Percentiles rank a stretch among this genome's conserved stretches.
These are phyloP conservation scores for Cancer borealis DNA, from an alignment of 2,888 invertebrate genomes.

Conservation along the genomic window DNA sequence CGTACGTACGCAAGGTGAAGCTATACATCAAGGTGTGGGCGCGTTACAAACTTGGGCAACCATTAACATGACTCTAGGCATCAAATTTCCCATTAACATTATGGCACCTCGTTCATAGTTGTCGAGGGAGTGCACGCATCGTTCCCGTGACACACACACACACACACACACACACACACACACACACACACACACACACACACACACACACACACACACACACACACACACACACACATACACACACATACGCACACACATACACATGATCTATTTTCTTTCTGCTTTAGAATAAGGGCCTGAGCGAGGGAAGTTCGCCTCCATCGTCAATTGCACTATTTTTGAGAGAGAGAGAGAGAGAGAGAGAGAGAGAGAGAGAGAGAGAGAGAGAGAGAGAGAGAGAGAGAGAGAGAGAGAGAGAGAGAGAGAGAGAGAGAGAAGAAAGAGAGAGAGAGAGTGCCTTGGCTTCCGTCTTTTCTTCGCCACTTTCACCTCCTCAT, in stretches of 20 bases:
- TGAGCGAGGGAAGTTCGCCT: background rate
- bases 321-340: background rate
- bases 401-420: too few relatives aligned
- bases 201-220: constrained; percentile 50
- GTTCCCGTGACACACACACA: background rate
- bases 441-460: background rate
- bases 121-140: constrained; percentile 27
- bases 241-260: constrained; percentile 49
- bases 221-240: constrained; percentile 48
- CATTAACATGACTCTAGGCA: constrained; percentile 45
- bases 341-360: background rate
- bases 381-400: too few relatives aligned
- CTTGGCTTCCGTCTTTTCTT: background rate
- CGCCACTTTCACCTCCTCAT: background rate
- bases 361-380: too few relatives aligned
- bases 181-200: constrained; percentile 17
- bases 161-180: constrained; percentile 1
- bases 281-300: background rate
- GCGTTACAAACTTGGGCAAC: constrained; percentile 22
- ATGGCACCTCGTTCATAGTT: constrained; percentile 30
- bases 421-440: too few relatives aligned
- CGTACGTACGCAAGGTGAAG: background rate
- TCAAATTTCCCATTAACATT: constrained; percentile 43
- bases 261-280: background rate
- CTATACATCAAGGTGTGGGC: background rate